Base-by-base conservation (phyloP, 64 coral and sea anemone genomes). In the Montipora cactus region DNA sequence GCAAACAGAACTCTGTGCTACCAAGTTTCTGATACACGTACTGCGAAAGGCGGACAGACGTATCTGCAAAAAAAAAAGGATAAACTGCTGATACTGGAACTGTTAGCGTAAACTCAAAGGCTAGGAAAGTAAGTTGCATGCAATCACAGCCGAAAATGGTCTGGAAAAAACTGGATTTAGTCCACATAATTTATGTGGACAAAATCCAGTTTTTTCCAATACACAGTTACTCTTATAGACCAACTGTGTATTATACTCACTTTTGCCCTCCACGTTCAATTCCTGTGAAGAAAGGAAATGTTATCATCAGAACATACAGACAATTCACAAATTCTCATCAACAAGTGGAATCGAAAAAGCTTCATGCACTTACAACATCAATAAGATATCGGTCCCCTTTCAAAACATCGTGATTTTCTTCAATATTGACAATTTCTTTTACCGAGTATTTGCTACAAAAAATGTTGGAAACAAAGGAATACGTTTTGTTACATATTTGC, bases 361-460 rank as follows among this genome's bases (percentile, higher is more conserved):
- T 51, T 15, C 47, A 87, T 25, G 8, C 25, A 53, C 94, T 91
- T 91, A 98, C 96, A 64, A 98, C 83, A 72, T 99, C 97, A 28
- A 99, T 94, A 10, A 99, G 89, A 53, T 99, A 99, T 83, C 97
- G 72, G 80, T 99, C 97, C 48, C 97, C 97, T 61, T 87, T 79
- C n/a, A 99, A 19, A 15, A 99, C 95, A 81, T 99, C 97, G 59
- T 99, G 97, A 77, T 99, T 99, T 75, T 99, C 97, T 80, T 99
- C 91, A 46, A 99, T 85, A 68, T 99, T 94, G 49, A 99, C 14
- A 66, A 99, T 99, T 25, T 72, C 50, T 74, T 77, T 92, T 28
- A 99, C 57, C 15, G 69, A 79, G 62, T 94, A 91, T 55, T 96
- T 83, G 69, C 97, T 99, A 80, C 76, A 75, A 57, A 57, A 78